phyloP scores from a whole-genome alignment of 2,113 vertebrate genomes.

The Pelusios castaneus region DNA sequence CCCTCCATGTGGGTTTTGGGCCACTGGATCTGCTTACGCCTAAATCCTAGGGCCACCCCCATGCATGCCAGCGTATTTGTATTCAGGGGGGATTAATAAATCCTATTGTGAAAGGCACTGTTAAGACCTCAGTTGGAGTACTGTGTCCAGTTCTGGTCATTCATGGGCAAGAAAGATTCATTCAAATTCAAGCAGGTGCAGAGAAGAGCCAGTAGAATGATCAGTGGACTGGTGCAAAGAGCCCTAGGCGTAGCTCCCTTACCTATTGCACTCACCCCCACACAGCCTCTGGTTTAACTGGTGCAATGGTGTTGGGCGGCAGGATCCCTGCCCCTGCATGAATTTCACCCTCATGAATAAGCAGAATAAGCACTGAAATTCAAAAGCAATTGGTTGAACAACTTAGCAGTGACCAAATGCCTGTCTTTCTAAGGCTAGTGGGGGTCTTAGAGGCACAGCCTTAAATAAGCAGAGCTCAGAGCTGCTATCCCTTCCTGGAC shows the following conservation, averaged over 20 bases:
- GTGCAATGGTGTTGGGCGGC: background rate
- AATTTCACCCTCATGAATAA: background rate
- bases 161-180: too few species aligned
- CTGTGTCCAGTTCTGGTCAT: too few species aligned
- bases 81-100: too few species aligned
- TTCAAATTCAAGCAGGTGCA: too few species aligned
- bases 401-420: background rate
- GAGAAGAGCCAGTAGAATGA: too few species aligned
- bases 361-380: background rate
- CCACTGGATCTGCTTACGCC: background rate
- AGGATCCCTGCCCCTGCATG: background rate
- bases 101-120: too few species aligned
- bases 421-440: background rate
- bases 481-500: background rate
- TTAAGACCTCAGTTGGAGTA: too few species aligned
- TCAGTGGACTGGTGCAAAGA: background rate
- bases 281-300: background rate
- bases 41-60: background rate
- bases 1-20: background rate
- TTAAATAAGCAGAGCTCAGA: background rate
- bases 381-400: background rate
- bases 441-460: background rate
- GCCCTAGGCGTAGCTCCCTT: background rate
- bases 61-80: background rate
- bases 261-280: background rate